Percentiles rank a stretch among this genome's conserved stretches.
Evolutionary conservation across 2,113 vertebrate species (phyloP).

Genomic region (Pseudolaguvia tuberculata): DNA sequence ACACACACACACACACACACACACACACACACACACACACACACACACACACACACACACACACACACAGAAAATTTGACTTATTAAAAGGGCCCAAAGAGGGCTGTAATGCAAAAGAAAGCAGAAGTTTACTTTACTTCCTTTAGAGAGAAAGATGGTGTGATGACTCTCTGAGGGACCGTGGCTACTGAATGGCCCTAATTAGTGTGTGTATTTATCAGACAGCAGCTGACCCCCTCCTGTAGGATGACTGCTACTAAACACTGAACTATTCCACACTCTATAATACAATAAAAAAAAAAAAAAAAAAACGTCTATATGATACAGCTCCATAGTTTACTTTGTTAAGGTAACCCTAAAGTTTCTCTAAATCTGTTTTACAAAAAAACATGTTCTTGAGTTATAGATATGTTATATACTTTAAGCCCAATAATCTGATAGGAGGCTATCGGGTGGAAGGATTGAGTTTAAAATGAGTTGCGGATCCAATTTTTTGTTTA

Average conservation of each 20-base stretch:
- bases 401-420: no score
- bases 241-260: conserved; percentile 6
- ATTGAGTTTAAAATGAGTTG: neutral
- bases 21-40: no score
- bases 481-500: neutral
- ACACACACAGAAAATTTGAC: no score
- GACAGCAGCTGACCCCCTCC: conserved; percentile 16
- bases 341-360: no score
- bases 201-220: conserved; percentile 35
- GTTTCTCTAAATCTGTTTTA: neutral
- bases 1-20: no score
- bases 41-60: no score
- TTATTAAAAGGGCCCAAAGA: conserved; percentile 13
- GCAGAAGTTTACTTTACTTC: neutral
- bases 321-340: neutral
- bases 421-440: neutral
- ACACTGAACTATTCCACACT: conserved; percentile 14
- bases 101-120: neutral
- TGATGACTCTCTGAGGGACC: conserved; percentile 13
- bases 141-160: neutral
- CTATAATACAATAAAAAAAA: neutral
- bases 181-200: conserved; percentile 10
- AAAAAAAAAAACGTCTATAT: no score
- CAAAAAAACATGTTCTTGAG: no score
- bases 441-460: neutral